Evolutionary conservation across 2,797 vertebrate species (phyloP).

Genomic region (Ctenopoma multispine): DNA sequence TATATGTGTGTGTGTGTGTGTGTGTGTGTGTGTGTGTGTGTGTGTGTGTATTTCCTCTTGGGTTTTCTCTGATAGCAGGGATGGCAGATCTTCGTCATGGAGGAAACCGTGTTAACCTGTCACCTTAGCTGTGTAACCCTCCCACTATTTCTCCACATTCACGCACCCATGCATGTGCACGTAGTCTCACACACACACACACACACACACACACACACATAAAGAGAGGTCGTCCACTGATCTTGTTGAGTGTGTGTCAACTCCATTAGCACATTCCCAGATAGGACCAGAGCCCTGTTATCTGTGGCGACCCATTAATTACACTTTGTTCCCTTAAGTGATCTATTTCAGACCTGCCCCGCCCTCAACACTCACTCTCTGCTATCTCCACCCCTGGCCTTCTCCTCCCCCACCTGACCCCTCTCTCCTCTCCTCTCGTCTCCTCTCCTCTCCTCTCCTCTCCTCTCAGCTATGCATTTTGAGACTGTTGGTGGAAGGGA

Average conservation of each 20-base stretch:
- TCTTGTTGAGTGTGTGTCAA: constrained; percentile 85
- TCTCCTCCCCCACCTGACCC: constrained; percentile 72
- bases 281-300: constrained; percentile 86
- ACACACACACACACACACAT: constrained; percentile 38
- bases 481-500: not conserved
- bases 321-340: constrained; percentile 91
- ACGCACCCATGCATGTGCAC: constrained; percentile 22
- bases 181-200: constrained; percentile 14
- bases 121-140: constrained; percentile 62
- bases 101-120: constrained; percentile 72
- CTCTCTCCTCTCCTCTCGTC: constrained; percentile 28
- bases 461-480: not conserved
- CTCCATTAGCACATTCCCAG: constrained; percentile 90
- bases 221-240: constrained; percentile 74
- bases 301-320: constrained; percentile 89
- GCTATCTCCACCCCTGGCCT: constrained; percentile 77
- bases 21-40: constrained; percentile 21
- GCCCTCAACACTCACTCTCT: constrained; percentile 79
- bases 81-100: constrained; percentile 66
- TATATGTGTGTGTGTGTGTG: too few species aligned
- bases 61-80: constrained; percentile 69
- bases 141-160: constrained; percentile 60
- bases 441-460: not conserved
- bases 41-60: constrained; percentile 57
- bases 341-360: constrained; percentile 88